Base-by-base conservation (phyloP, 2,113 vertebrate species). In the Chloropsis hardwickii region DNA sequence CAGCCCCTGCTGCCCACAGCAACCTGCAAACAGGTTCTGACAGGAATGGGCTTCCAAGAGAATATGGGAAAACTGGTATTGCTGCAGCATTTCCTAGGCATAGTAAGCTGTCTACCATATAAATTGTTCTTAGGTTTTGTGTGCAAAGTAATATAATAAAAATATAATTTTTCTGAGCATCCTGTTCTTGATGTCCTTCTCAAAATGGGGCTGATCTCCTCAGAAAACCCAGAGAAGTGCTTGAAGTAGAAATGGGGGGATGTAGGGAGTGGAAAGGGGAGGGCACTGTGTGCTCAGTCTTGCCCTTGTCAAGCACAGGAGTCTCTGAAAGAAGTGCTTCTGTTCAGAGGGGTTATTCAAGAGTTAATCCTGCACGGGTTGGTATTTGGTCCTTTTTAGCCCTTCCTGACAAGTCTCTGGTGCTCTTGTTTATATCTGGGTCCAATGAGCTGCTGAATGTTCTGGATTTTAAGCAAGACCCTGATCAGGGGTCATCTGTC, bases 231-330 rank as follows among this genome's bases (percentile, higher is more conserved):
- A 8, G 69, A 54, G 37, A 50, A 47, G 12, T 17, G n/a, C 21
- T 22, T 60, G 61, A 62, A 60, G 22, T 3, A 47, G 28, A 65
- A 72, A 70, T 4, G 35, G 5, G 8, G 7, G 21, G 51, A 80
- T 37, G 37, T 5, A 17, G 71, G 47, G 8, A 33, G 39, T 8
- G 25, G 56, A 50, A 61, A 77, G 25, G 15, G 37, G 13, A 70
- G 21, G 22, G 10, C 12, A 6, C 8, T 47, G 18, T 0, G 0
- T 48, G 40, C 27, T 54, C 50, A 66, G 29, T 19, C 35, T 35
- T 53, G 31, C 6, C 20, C 18, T 61, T 21, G 21, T 35, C 50
- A 15, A 51, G 33, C 37, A 14, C 37, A 14, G 13, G 15, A 24
- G 13, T 31, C 9, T 77, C 39, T 56, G 37, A 31, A 48, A 76